Conservation (phyloP, 2,888 invertebrate genomes). For the Hesperia comma region DNA sequence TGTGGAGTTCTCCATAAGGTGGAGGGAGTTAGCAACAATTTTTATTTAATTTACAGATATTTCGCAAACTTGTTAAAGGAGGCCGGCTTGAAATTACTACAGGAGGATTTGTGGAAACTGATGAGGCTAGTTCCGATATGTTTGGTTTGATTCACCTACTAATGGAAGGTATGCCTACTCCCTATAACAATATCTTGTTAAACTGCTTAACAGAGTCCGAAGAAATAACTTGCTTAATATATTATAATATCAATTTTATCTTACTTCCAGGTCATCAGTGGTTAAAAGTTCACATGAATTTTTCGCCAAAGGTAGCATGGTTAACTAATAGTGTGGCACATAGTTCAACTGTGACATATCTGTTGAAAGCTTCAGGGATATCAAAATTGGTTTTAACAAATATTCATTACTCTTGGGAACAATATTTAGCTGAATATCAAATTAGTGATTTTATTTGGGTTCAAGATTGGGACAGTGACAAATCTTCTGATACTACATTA, state of each 20-base stretch:
- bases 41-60: conserved; percentile 68
- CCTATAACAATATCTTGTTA: too few relatives aligned
- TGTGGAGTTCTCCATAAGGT: too few relatives aligned
- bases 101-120: conserved; percentile 97
- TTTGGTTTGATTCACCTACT: conserved; percentile 95
- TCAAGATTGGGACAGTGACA: conserved; percentile 89
- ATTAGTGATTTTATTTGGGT: conserved; percentile 95
- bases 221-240: neutral
- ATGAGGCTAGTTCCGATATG: conserved; percentile 94
- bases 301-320: conserved; percentile 92
- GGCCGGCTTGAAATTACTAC: conserved; percentile 95
- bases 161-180: conserved; percentile 87
- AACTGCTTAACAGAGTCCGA: too few relatives aligned
- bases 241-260: neutral
- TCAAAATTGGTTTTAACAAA: conserved; percentile 93
- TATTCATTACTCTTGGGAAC: conserved; percentile 97
- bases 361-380: conserved; percentile 91
- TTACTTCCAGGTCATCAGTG: conserved; percentile 91
- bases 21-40: neutral
- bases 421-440: conserved; percentile 93
- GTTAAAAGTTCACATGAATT: conserved; percentile 91
- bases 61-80: conserved; percentile 89
- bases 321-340: conserved; percentile 98
- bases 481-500: conserved; percentile 52
- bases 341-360: conserved; percentile 94